These are phyloP conservation scores for Desmophyllum pertusum DNA, from an alignment of 92 coral and sea anemone species.

Conservation along the genomic window DNA sequence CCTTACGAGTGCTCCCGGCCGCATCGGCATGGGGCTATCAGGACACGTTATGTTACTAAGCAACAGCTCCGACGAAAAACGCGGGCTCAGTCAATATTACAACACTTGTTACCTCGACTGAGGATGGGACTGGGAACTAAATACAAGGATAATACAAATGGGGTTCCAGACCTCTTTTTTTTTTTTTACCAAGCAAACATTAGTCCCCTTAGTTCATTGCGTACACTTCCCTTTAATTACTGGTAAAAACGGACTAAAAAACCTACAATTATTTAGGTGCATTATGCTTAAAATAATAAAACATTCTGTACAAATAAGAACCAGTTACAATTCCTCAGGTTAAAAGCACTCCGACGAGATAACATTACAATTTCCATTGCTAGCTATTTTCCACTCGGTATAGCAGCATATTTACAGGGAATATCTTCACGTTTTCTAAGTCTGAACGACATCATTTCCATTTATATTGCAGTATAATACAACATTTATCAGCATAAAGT, in stretches of 20 bases:
- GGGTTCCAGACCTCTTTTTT: no score
- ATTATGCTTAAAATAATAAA: neutral
- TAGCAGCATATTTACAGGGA: slow-evolving; percentile 16
- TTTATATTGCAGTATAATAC: slow-evolving; percentile 9
- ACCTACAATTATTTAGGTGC: neutral
- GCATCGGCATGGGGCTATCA: neutral
- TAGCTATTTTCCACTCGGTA: neutral
- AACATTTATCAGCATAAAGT: neutral
- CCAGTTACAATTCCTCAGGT: neutral
- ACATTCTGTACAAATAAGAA: neutral
- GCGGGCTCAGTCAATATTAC: neutral
- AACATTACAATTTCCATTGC: neutral
- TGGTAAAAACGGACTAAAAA: neutral
- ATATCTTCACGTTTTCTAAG: neutral
- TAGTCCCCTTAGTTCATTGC: neutral
- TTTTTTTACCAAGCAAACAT: neutral
- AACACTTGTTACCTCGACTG: neutral
- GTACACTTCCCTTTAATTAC: neutral
- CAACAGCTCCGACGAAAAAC: neutral
- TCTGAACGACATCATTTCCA: neutral
- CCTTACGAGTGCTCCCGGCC: neutral
- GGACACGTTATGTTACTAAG: neutral
- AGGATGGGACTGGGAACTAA: neutral
- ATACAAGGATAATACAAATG: neutral
- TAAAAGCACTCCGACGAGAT: neutral